phyloP scores from a whole-genome alignment of 2,113 vertebrate species.

The Anser cygnoides region DNA sequence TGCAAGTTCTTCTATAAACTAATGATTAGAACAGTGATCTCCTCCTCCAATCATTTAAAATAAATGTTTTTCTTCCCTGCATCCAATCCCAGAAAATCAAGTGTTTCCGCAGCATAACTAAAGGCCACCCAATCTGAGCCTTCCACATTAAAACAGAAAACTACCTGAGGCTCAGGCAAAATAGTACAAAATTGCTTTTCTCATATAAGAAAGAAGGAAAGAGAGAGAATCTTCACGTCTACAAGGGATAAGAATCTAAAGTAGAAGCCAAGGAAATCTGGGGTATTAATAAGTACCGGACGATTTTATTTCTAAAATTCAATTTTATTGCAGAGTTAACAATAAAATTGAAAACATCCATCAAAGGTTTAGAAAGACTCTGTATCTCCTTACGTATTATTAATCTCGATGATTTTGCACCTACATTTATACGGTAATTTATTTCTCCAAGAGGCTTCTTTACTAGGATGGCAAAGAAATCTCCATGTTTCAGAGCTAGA shows the following conservation, averaged over 20 bases:
- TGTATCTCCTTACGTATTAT: fast-evolving
- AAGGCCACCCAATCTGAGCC: background rate
- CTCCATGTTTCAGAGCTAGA: background rate
- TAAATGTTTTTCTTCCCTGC: background rate
- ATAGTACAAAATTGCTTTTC: background rate
- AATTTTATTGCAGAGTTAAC: background rate
- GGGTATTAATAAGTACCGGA: background rate
- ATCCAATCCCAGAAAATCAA: background rate
- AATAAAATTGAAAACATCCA: background rate
- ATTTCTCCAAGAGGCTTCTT: background rate
- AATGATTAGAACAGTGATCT: background rate
- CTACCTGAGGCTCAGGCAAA: background rate
- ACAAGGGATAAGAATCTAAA: background rate
- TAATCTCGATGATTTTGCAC: background rate
- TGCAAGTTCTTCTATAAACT: background rate
- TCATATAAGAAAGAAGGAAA: background rate
- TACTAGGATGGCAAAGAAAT: background rate
- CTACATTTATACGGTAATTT: background rate
- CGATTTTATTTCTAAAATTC: background rate
- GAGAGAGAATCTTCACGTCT: background rate
- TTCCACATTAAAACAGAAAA: background rate
- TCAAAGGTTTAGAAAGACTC: background rate
- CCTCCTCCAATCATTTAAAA: background rate
- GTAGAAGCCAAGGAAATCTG: background rate
- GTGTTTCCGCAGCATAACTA: background rate